These are phyloP conservation scores for Ericerus pela DNA, from an alignment of 1,140 invertebrate genomes.

Conservation along the genomic window DNA sequence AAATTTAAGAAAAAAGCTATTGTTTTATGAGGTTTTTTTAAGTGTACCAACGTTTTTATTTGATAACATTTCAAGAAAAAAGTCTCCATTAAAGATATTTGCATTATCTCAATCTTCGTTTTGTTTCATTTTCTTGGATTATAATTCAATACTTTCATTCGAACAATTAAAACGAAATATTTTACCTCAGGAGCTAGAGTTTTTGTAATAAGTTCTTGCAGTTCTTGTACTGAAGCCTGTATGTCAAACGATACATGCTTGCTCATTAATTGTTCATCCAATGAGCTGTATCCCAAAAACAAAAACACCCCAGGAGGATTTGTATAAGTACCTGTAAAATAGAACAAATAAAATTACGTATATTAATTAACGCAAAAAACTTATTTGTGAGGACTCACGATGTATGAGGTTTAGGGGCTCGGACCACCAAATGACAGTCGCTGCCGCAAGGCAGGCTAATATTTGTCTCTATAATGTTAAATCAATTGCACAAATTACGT, in stretches of 20 bases:
- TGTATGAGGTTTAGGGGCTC: too few species aligned
- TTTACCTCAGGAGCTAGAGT: not conserved
- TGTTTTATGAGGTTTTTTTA: too few species aligned
- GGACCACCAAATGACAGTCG: too few species aligned
- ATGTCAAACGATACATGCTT: conserved; percentile 55
- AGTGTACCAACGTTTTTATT: too few species aligned
- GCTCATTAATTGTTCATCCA: conserved; percentile 64
- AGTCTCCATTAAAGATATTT: too few species aligned
- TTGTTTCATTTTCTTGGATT: not conserved
- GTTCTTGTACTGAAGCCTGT: not conserved
- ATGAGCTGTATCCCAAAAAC: conserved; percentile 71
- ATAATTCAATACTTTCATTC: not conserved
- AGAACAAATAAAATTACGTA: too few species aligned
- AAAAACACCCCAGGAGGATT: conserved; percentile 67
- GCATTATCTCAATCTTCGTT: not conserved
- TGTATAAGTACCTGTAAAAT: conserved; percentile 51
- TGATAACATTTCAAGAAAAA: too few species aligned
- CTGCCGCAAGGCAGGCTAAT: too few species aligned
- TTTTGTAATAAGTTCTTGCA: not conserved
- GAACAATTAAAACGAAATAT: not conserved
- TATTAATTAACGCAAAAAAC: too few species aligned
- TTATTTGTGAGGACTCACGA: not conserved
- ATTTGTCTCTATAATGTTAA: too few species aligned
- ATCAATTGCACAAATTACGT: too few species aligned
- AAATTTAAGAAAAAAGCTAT: too few species aligned